Base-by-base conservation (phyloP, 2,888 invertebrate genomes). In the Rosalia funebris region DNA sequence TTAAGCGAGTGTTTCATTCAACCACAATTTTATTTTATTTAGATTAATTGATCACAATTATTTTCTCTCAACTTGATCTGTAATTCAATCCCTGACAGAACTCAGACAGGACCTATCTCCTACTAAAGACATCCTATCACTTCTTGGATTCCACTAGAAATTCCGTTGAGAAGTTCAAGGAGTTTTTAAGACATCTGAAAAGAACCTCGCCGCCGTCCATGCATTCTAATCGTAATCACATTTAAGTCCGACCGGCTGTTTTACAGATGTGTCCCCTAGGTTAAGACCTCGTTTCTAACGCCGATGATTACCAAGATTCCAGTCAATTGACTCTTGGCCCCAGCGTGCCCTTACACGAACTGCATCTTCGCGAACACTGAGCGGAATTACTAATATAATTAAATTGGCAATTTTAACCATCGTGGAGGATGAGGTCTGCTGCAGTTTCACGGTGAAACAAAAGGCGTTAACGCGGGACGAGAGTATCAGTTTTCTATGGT, bases 301-400 rank as follows among this genome's bases (percentile, higher is more conserved):
- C 66, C 70, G 73, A 73, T 71, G 72, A 72, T 69, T 71, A 16
- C 60, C 62, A 62, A 65, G 56, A 58, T 74, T 74, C 71, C 74
- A 71, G 72, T 73, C 74, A 74, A 74, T 74, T 73, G 72, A 73
- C 57, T 64, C 53, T 54, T 57, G 65, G 44, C 32, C 5, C n/a
- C 45, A 20, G 7, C 15, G 34, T 10, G 11, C 1, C 16, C 14
- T n/a, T 17, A 17, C 1, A 14, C 2, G 15, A 11, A 41, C 41
- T 41, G 19, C 19, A 19, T 15, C n/a, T 41, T 41, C 41, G 41
- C 41, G 32, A 17, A 32, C 46, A 10, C 34, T 15, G 15, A 15
- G n/a, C 46, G 5, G 46, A 46, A 47, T 47, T 2, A 14, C 11
- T 47, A 32, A 47, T 47, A n/a, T 47, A 47, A 47, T 47, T 47